Evolutionary conservation across 2,888 invertebrate species (phyloP), one percentile per base, ranked within the genome.

Genomic region (Microdon myrmicae): DNA sequence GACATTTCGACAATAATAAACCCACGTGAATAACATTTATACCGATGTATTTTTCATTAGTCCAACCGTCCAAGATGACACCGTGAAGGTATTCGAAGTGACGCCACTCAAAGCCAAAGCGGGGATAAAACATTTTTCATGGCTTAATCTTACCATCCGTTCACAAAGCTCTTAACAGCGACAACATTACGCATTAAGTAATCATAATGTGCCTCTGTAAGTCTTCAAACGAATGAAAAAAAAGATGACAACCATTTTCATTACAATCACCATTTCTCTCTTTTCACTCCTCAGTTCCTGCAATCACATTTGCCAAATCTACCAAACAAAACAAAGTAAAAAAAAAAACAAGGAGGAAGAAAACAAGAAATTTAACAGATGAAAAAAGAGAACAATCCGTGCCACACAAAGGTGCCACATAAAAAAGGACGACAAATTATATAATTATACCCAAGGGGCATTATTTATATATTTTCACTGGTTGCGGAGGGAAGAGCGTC

Each of bases 351-450:
- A 58, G 44, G 39, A 14, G 9, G 16, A 45, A 3, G 29, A 34
- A 26, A 44, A 34, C 8, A 25, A 17, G 31, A 37, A 22, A n/a
- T n/a, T n/a, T n/a, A n/a, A n/a, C n/a, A n/a, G n/a, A n/a, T n/a
- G n/a, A n/a, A n/a, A n/a, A n/a, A n/a, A n/a, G n/a, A 26, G 39
- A 41, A 53, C 34, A 53, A 53, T 51, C 51, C 39, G 26, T 26
- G 31, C 19, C 25, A 20, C 14, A 59, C 29, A 59, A 51, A 45
- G 23, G 26, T 29, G 35, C 8, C 23, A 17, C 26, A 38, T 28
- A 28, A 56, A 53, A 58, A 58, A 64, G 51, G 38, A 58, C 47
- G 64, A 58, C 58, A 64, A 64, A 64, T 64, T 58, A 64, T 58
- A 64, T 64, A 64, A 64, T 64, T 64, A 64, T 58, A 47, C 64